Evolutionary conservation across 2,113 vertebrate species (phyloP).

Genomic region (Pongo pygmaeus): DNA sequence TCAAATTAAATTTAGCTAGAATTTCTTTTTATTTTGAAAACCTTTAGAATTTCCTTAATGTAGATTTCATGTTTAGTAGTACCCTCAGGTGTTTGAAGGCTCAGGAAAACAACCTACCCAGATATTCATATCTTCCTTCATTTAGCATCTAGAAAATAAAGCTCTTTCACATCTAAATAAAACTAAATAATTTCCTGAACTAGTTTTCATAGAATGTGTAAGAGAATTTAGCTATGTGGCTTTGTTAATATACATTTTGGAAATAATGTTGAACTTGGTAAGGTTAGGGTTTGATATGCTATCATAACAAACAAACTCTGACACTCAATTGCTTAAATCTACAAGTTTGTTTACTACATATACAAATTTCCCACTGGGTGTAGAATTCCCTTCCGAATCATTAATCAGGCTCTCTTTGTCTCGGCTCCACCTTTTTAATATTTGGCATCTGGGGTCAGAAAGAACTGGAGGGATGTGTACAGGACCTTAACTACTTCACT

Average conservation of each 20-base stretch:
- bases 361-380: not conserved
- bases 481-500: not conserved
- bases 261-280: not conserved
- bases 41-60: not conserved
- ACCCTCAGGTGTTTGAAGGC: not conserved
- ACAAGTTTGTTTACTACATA: not conserved
- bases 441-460: not conserved
- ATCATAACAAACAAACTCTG: not conserved
- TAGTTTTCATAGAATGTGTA: not conserved
- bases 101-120: not conserved
- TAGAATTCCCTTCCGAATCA: not conserved
- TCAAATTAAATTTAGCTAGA: not conserved
- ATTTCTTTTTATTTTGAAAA: not conserved
- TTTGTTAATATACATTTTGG: not conserved
- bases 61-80: not conserved
- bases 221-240: not conserved
- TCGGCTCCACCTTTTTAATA: not conserved
- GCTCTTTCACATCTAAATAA: not conserved
- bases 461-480: not conserved
- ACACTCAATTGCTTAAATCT: not conserved
- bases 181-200: not conserved
- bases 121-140: not conserved
- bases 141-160: not conserved
- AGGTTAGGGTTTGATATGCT: not conserved
- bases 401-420: not conserved